Conservation (phyloP, 1,140 invertebrate genomes). For the Pomacea maculata region DNA sequence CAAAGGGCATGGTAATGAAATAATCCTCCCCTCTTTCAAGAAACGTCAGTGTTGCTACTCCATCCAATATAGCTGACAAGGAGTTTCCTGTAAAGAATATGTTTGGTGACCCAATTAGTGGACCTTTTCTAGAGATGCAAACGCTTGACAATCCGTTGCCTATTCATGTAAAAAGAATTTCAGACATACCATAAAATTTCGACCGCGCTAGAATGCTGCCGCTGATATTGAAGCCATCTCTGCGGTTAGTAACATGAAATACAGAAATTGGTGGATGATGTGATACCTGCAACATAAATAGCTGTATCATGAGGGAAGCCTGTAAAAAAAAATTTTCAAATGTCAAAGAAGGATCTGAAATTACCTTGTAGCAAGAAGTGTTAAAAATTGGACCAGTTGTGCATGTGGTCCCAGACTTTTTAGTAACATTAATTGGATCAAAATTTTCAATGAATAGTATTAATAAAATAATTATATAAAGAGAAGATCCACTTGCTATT, state of each 20-base stretch:
- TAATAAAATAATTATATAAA: too few species aligned
- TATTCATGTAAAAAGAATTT: neutral
- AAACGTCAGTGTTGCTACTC: constrained; percentile 83
- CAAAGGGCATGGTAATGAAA: constrained; percentile 90
- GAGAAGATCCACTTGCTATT: too few species aligned
- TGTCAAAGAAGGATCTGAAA: too few species aligned
- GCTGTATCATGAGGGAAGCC: neutral
- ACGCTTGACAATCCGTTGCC: neutral
- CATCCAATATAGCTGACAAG: constrained; percentile 91
- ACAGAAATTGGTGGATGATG: constrained; percentile 95
- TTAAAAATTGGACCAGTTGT: too few species aligned
- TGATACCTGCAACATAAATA: constrained; percentile 73
- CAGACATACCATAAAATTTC: constrained; percentile 81
- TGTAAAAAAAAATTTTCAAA: too few species aligned
- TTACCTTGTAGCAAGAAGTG: too few species aligned
- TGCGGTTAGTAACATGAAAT: constrained; percentile 92
- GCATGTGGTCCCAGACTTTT: too few species aligned
- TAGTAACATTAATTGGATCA: too few species aligned
- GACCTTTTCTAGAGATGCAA: neutral
- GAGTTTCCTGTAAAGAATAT: constrained; percentile 75
- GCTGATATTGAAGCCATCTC: constrained; percentile 91
- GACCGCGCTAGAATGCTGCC: constrained; percentile 92
- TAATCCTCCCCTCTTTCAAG: constrained; percentile 91
- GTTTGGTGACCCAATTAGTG: neutral
- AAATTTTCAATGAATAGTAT: too few species aligned